phyloP scores from a whole-genome alignment of 2,113 vertebrate genomes.

The Centropristis striata region DNA sequence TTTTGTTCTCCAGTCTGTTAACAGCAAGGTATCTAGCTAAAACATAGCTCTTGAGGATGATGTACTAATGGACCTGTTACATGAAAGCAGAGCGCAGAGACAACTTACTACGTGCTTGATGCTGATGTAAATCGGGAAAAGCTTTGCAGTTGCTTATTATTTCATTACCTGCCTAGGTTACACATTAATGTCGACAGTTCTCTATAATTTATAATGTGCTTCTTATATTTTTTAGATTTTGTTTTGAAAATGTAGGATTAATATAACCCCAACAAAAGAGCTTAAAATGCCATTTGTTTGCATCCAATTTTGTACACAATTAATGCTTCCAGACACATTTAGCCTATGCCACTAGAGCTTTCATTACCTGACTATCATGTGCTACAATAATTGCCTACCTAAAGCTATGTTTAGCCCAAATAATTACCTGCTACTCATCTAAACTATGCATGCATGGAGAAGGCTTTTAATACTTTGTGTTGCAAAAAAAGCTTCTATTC shows the following conservation, averaged over 20 bases:
- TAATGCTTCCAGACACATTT: background rate
- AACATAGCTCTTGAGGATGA: background rate
- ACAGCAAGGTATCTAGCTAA: background rate
- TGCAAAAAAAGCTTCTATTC: background rate
- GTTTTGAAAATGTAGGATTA: background rate
- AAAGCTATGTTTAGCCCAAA: background rate
- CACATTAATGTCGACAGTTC: background rate
- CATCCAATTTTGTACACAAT: background rate
- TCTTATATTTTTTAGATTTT: background rate
- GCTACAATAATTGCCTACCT: background rate
- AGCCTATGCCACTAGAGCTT: background rate
- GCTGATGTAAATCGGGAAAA: background rate
- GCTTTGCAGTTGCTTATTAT: background rate
- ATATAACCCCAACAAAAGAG: background rate
- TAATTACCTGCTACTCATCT: background rate
- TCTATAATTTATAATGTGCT: no score
- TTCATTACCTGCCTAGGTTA: background rate
- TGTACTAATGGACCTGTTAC: constrained; percentile 9
- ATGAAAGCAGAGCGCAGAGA: background rate
- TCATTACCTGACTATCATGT: background rate
- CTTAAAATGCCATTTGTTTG: background rate
- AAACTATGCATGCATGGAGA: background rate
- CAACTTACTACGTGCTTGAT: background rate
- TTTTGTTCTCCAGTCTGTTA: constrained; percentile 10
- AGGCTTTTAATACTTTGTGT: background rate